Evolutionary conservation across 2,888 invertebrate genomes (phyloP).

Genomic region (Hipparchia semele): DNA sequence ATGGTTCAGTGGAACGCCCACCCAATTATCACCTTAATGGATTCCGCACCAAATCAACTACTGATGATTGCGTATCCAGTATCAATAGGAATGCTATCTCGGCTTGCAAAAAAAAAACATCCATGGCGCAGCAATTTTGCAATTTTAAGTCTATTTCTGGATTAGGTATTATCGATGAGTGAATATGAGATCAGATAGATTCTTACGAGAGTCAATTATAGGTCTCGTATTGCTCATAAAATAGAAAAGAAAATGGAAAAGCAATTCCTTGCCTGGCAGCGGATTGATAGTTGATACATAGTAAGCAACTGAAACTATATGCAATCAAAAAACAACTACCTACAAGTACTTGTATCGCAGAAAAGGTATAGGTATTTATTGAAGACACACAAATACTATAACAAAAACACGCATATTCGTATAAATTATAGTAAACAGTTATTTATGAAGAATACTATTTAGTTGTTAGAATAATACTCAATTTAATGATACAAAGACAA

Average conservation of each 20-base stretch:
- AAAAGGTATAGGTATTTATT: no score
- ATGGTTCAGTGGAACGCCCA: slow-evolving; percentile 30
- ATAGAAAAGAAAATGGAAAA: neutral
- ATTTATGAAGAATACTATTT: no score
- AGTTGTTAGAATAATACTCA: no score
- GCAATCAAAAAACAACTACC: no score
- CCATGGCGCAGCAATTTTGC: slow-evolving; percentile 27
- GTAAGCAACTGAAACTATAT: no score
- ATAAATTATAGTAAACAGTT: no score
- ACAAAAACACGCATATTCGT: no score
- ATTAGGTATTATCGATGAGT: neutral
- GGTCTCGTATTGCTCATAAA: neutral
- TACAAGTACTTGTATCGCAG: no score
- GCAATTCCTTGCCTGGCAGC: neutral
- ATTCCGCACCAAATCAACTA: slow-evolving; percentile 50
- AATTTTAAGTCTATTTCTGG: slow-evolving; percentile 2
- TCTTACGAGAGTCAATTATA: slow-evolving; percentile 4
- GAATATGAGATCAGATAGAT: slow-evolving; percentile 8
- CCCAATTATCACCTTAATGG: slow-evolving; percentile 50
- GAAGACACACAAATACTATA: no score
- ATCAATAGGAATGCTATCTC: slow-evolving; percentile 31
- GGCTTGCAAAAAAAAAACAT: slow-evolving; percentile 17
- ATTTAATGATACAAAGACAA: no score
- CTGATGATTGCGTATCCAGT: slow-evolving; percentile 41
- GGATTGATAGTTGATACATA: neutral